Conservation (phyloP, 2,888 invertebrate species). For the Melikaiella ostensackeni region DNA sequence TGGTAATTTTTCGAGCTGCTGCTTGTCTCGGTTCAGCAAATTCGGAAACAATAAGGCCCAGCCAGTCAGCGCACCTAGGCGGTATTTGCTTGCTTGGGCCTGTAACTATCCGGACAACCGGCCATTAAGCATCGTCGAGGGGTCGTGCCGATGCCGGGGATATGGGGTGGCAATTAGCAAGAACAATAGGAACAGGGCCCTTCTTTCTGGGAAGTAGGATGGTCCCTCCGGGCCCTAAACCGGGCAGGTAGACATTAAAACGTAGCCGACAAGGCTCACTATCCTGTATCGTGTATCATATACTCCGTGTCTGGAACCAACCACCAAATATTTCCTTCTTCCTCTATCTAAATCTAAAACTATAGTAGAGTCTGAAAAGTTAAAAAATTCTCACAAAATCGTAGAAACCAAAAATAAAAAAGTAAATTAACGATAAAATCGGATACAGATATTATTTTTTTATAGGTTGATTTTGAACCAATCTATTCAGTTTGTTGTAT, state of each 20-base stretch:
- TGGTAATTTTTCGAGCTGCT: slow-evolving; percentile 20
- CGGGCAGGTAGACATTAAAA: slow-evolving; percentile 55
- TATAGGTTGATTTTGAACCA: no score
- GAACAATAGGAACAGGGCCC: slow-evolving; percentile 73
- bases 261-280: slow-evolving; percentile 30
- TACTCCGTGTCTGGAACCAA: background rate
- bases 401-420: no score
- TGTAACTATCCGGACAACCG: slow-evolving; percentile 65
- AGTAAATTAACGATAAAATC: no score
- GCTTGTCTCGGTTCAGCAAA: slow-evolving; percentile 52
- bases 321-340: slow-evolving; percentile 11
- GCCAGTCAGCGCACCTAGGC: slow-evolving; percentile 52
- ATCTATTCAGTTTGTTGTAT: no score
- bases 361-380: no score
- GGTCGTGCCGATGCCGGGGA: slow-evolving; percentile 57
- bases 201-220: slow-evolving; percentile 72
- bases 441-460: no score
- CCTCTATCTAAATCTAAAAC: background rate
- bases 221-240: slow-evolving; percentile 53
- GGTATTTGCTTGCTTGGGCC: slow-evolving; percentile 64
- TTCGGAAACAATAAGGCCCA: slow-evolving; percentile 57
- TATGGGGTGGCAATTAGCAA: slow-evolving; percentile 76
- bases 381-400: no score
- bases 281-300: slow-evolving; percentile 25
- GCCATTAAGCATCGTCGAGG: slow-evolving; percentile 59